Conservation (phyloP, 2,113 vertebrate genomes). For the Psophia crepitans region DNA sequence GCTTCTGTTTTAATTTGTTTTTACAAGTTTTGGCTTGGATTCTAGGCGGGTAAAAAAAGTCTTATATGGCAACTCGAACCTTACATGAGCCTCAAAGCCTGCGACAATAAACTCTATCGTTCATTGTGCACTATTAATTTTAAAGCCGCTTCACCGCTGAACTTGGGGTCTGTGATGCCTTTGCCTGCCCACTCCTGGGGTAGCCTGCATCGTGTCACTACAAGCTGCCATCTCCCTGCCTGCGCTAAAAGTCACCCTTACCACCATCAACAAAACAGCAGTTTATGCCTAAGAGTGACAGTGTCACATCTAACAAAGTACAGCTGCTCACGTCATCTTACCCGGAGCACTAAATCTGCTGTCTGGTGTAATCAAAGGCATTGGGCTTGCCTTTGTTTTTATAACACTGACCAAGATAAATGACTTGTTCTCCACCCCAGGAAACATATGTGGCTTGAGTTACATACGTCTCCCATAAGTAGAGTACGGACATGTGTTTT, state of each 20-base stretch:
- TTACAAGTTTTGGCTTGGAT: background rate
- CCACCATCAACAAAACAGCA: rapidly evolving
- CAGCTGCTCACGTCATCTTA: background rate
- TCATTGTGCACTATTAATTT: background rate
- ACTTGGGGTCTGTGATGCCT: background rate
- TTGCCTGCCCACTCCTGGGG: background rate
- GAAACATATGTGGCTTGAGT: background rate
- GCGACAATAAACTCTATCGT: background rate
- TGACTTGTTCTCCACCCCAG: background rate
- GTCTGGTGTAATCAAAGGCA: background rate
- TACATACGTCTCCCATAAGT: background rate
- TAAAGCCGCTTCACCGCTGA: background rate
- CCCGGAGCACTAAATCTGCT: background rate
- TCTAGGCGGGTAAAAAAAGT: background rate
- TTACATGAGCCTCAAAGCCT: background rate
- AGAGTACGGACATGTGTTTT: background rate
- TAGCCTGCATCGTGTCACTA: background rate
- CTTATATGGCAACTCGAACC: background rate
- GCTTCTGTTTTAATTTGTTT: background rate
- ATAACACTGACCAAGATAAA: background rate
- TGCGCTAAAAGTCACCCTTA: background rate
- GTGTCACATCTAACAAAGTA: background rate
- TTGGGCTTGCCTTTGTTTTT: background rate
- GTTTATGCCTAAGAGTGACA: background rate
- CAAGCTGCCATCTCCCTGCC: background rate